Base-by-base conservation (phyloP, 2,797 vertebrate species). In the Parauchenoglanis punctatus region DNA sequence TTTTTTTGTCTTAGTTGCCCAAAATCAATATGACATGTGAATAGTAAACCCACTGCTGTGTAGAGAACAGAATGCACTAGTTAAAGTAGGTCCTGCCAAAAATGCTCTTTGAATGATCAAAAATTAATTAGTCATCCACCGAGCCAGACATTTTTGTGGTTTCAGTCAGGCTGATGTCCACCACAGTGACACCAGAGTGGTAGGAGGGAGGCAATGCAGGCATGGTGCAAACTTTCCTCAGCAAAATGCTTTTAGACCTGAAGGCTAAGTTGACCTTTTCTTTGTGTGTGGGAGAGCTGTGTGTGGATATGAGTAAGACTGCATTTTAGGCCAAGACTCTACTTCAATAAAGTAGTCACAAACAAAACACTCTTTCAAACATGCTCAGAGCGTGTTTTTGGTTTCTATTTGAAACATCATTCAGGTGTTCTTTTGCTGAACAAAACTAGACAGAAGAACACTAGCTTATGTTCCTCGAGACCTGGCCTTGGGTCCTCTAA, bases 121-220 rank as follows among this genome's bases (percentile, higher is more conserved):
- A 83, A 61, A 61, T 78, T 91, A 91, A 90, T 90, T 67, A 88
- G 54, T 81, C 76, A 91, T 91, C 81, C 76, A 80, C 59, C 68
- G 40, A 88, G 92, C 89, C 92, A 92, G 85, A 92, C 82, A 89
- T 85, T 94, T 68, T 13, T 92, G 87, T 90, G 65, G 77, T 81
- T 91, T 88, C 18, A 83, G 84, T 89, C 80, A 72, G 40, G 88
- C 46, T 85, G 90, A 92, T 90, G 84, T 88, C 56, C 90, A 83
- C 85, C 7, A 0, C 80, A 83, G 87, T 86, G 91, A 89, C 88
- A 88, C 5, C 84, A 81, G 83, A 76, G 31, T 52, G 77, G 20
- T 59, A 88, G 61, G 49, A 87, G 58, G 61, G 84, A 83, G 56
- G 44, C 76, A 85, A 25, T 35, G 63, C 20, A 83, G 49, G 20